Conservation (phyloP, 2,888 invertebrate genomes). For the Hydropsyche betteni region DNA sequence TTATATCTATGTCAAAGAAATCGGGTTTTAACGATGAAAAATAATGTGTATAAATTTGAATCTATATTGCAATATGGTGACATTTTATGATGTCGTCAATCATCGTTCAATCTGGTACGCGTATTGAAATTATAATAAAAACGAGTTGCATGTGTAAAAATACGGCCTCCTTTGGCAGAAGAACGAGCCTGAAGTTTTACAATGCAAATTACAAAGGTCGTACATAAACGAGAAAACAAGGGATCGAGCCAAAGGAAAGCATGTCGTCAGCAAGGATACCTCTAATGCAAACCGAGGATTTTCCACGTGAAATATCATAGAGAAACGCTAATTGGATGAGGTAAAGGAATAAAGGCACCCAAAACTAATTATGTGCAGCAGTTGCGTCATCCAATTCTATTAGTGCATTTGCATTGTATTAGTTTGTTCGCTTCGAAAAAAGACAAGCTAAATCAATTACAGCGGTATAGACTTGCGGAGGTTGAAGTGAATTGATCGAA, state of each 20-base stretch:
- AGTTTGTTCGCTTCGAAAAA: neutral
- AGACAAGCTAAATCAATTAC: constrained; percentile 6
- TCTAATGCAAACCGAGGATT: neutral
- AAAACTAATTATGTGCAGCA: too few relatives aligned
- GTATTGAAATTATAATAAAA: too few relatives aligned
- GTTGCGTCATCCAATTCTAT: neutral
- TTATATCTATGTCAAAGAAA: too few relatives aligned
- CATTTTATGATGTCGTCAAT: too few relatives aligned
- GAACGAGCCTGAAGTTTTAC: neutral
- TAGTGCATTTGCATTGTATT: neutral
- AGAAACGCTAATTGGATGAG: neutral
- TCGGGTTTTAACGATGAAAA: too few relatives aligned
- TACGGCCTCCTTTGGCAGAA: neutral
- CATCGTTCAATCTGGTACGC: too few relatives aligned
- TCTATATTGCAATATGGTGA: too few relatives aligned
- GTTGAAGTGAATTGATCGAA: constrained; percentile 5
- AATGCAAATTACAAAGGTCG: constrained; percentile 20
- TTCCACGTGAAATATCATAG: neutral
- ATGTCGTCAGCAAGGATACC: constrained; percentile 7
- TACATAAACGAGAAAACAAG: constrained; percentile 14
- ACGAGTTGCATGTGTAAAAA: too few relatives aligned
- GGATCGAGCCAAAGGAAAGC: constrained; percentile 3
- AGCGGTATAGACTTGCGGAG: neutral
- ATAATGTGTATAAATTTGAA: too few relatives aligned
- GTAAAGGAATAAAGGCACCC: too few relatives aligned